Percentiles rank a stretch among this genome's conserved stretches.
Evolutionary conservation across 2,113 vertebrate genomes (phyloP).

Genomic region (Geococcyx californianus): DNA sequence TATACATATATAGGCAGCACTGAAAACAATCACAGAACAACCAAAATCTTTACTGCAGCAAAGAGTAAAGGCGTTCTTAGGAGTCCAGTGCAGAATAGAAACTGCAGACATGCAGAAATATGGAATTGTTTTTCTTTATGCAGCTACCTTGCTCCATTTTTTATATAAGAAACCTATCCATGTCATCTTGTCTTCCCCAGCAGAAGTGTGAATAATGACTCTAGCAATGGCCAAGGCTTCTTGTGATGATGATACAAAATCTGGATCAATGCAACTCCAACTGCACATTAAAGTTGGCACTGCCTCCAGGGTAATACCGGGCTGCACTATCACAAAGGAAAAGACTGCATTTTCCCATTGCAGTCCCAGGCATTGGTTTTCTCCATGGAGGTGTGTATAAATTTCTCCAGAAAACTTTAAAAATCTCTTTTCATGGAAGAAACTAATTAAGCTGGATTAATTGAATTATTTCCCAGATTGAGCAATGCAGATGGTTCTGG

Average conservation of each 20-base stretch:
- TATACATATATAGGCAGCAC: background rate
- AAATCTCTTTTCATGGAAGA: background rate
- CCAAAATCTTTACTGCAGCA: background rate
- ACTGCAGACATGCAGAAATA: background rate
- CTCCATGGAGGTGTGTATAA: background rate
- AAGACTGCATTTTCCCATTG: background rate
- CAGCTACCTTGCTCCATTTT: background rate
- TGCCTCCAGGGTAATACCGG: background rate
- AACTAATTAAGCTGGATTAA: background rate
- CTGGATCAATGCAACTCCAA: background rate
- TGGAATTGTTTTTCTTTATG: background rate
- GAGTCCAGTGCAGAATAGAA: background rate
- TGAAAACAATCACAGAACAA: background rate
- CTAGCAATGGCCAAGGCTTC: background rate
- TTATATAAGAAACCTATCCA: background rate
- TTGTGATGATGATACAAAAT: background rate
- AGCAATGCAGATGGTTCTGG: background rate
- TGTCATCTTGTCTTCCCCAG: background rate
- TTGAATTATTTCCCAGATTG: background rate
- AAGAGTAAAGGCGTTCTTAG: background rate
- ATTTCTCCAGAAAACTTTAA: background rate
- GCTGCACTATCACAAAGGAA: background rate
- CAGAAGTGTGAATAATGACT: background rate
- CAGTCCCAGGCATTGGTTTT: background rate
- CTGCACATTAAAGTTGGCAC: background rate